phyloP scores from a whole-genome alignment of 2,113 vertebrate genomes.

The Dicerorhinus sumatrensis region DNA sequence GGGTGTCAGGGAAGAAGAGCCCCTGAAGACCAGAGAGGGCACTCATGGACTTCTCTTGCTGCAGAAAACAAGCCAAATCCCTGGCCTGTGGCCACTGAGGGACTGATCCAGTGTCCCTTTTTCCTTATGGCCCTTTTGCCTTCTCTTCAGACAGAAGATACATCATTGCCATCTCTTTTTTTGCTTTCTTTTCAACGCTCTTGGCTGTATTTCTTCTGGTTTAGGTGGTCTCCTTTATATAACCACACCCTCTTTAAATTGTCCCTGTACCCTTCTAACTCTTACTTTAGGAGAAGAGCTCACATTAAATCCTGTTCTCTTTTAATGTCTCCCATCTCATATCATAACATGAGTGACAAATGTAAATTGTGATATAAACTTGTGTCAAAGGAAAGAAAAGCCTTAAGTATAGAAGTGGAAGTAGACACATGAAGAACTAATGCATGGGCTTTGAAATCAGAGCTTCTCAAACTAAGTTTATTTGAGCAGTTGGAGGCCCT shows the following conservation, averaged over 20 bases:
- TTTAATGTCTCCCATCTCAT: not conserved
- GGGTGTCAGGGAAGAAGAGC: not conserved
- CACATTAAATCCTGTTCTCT: not conserved
- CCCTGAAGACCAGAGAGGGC: not conserved
- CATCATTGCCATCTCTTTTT: not conserved
- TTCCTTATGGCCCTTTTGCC: not conserved
- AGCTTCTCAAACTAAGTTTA: not conserved
- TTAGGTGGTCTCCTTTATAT: not conserved
- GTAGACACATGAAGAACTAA: not conserved
- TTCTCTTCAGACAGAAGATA: not conserved
- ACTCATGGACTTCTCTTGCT: not conserved
- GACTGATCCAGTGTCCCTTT: not conserved
- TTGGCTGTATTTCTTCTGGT: not conserved
- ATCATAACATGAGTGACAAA: not conserved
- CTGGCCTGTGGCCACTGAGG: not conserved
- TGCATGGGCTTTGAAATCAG: not conserved
- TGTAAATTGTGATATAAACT: not conserved
- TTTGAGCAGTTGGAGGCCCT: not conserved
- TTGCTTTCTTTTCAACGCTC: not conserved
- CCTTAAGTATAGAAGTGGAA: not conserved
- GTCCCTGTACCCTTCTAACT: not conserved
- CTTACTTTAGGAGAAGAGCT: conserved; percentile 18
- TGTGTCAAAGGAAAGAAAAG: not conserved
- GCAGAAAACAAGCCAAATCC: not conserved
- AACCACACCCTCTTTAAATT: not conserved